These are phyloP conservation scores for Myotis lucifugus DNA, from an alignment of 2,113 vertebrate species.

Conservation along the genomic window DNA sequence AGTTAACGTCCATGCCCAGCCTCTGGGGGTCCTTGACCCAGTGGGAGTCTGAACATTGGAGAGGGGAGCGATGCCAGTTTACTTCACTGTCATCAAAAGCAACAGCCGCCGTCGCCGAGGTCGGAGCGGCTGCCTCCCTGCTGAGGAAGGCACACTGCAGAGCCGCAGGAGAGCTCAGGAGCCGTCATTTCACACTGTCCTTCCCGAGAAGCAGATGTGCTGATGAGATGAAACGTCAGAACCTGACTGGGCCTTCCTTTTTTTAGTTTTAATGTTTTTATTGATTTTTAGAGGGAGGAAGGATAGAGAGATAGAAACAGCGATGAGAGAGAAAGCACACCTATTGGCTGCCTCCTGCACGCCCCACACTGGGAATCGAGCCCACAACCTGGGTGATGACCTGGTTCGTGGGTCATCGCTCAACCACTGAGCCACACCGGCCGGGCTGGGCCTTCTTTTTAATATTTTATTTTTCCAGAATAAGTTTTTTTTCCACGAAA, in stretches of 20 bases:
- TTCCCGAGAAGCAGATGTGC: slow-evolving; percentile 48
- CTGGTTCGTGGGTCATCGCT: no score
- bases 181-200: neutral
- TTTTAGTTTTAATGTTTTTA: no score
- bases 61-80: neutral
- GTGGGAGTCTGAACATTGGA: neutral
- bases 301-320: no score
- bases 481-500: neutral
- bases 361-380: no score
- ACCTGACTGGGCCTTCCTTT: slow-evolving; percentile 37
- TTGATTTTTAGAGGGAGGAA: no score
- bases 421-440: no score
- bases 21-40: slow-evolving; percentile 19
- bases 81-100: slow-evolving; percentile 7
- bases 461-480: slow-evolving; percentile 77
- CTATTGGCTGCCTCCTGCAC: no score
- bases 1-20: neutral
- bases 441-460: slow-evolving; percentile 57
- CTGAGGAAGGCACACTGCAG: neutral
- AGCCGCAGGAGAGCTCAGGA: neutral
- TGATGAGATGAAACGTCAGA: slow-evolving; percentile 78
- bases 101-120: slow-evolving; percentile 17
- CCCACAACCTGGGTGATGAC: no score
- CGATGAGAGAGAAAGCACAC: no score
- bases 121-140: neutral